phyloP scores from a whole-genome alignment of 2,888 invertebrate species.

The Aphodius granarius region DNA sequence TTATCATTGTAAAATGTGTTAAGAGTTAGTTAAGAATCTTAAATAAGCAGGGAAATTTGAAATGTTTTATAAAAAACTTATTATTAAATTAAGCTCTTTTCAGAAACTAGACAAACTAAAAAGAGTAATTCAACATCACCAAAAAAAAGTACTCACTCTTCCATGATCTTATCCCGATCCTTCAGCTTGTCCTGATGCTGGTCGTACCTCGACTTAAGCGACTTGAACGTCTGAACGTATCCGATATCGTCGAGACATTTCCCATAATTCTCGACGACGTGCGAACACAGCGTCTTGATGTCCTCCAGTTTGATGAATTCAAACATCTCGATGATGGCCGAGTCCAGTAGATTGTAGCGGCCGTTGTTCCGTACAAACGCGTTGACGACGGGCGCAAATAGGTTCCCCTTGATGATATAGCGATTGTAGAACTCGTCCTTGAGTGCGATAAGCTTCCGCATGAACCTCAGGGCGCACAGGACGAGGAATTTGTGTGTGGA shows the following conservation, averaged over 20 bases:
- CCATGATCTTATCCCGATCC: constrained; percentile 79
- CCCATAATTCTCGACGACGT: constrained; percentile 95
- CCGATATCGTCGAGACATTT: constrained; percentile 92
- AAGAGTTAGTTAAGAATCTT: too few relatives aligned
- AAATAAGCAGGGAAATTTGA: too few relatives aligned
- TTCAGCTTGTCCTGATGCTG: constrained; percentile 90
- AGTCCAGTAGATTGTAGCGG: constrained; percentile 97
- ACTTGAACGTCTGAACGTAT: constrained; percentile 98
- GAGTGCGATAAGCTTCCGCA: constrained; percentile 94
- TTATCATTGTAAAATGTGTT: too few relatives aligned
- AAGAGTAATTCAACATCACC: not conserved
- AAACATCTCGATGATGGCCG: constrained; percentile 98
- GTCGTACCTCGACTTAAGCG: constrained; percentile 85
- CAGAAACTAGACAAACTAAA: too few relatives aligned
- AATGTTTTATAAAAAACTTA: too few relatives aligned
- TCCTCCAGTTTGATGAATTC: constrained; percentile 97
- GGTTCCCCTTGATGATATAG: constrained; percentile 91
- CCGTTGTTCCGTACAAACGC: constrained; percentile 96
- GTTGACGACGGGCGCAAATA: constrained; percentile 95
- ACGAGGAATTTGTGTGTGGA: constrained; percentile 97
- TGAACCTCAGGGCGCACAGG: constrained; percentile 92
- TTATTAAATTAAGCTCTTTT: too few relatives aligned
- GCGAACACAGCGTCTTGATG: constrained; percentile 85
- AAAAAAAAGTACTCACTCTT: constrained; percentile 58
- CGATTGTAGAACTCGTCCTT: constrained; percentile 99